Conservation (phyloP, 2,888 invertebrate genomes). For the Beris morrisii region DNA sequence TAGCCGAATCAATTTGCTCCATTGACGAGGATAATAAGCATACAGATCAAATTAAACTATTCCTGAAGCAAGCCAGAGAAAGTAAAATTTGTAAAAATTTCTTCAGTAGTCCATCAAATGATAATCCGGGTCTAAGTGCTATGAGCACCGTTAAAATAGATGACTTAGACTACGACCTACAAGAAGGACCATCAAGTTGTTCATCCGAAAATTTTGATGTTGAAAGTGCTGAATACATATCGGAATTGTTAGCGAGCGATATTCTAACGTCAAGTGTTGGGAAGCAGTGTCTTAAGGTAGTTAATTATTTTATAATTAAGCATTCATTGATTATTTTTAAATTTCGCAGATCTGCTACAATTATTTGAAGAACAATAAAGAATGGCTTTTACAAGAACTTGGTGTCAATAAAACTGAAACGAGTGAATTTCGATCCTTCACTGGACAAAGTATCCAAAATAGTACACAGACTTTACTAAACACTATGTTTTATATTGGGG, state of each 20-base stretch:
- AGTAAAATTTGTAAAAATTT: conserved; percentile 43
- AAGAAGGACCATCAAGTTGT: conserved; percentile 45
- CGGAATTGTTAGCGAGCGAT: conserved; percentile 65
- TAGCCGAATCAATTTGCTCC: conserved; percentile 77
- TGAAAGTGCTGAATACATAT: conserved; percentile 57
- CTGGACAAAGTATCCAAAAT: conserved; percentile 53
- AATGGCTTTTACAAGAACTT: conserved; percentile 67
- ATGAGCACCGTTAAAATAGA: conserved; percentile 53
- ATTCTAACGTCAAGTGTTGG: conserved; percentile 65
- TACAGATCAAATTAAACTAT: conserved; percentile 69
- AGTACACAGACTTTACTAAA: conserved; percentile 63
- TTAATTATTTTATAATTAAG: too few species aligned
- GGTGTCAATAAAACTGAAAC: conserved; percentile 54
- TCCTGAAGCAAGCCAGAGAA: conserved; percentile 62
- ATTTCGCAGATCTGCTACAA: conserved; percentile 65
- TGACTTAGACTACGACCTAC: conserved; percentile 41
- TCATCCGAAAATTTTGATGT: conserved; percentile 54
- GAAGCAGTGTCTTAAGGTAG: conserved; percentile 59
- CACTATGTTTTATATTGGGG: conserved; percentile 80
- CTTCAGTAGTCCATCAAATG: conserved; percentile 40
- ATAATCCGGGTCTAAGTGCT: conserved; percentile 47
- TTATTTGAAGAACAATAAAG: conserved; percentile 69
- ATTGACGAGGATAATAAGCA: conserved; percentile 80
- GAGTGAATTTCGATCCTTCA: conserved; percentile 50
- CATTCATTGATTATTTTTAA: conserved; percentile 32